phyloP scores from a whole-genome alignment of 2,888 invertebrate genomes.

The Ptychoptera albimana region DNA sequence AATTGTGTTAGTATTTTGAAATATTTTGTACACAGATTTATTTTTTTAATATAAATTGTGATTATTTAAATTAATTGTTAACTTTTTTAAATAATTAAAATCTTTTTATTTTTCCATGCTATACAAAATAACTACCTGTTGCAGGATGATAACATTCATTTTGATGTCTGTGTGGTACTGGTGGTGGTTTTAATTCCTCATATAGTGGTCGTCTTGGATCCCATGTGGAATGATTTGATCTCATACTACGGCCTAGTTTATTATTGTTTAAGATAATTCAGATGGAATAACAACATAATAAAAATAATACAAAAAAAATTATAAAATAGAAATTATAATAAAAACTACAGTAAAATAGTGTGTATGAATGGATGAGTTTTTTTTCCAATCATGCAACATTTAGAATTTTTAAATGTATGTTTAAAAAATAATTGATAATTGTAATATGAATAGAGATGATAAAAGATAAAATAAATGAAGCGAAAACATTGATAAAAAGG shows the following conservation, averaged over 20 bases:
- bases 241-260: constrained; percentile 28
- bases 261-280: background rate
- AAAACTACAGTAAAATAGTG: background rate
- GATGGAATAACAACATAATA: constrained; percentile 5
- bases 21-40: too few species aligned
- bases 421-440: background rate
- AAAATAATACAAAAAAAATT: constrained; percentile 4
- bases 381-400: background rate
- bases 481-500: background rate
- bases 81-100: too few species aligned
- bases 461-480: background rate
- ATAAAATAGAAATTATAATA: constrained; percentile 1
- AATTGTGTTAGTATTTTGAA: too few species aligned
- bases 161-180: constrained; percentile 32
- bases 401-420: background rate
- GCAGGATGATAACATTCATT: constrained; percentile 26
- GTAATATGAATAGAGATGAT: background rate
- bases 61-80: too few species aligned
- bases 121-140: constrained; percentile 22
- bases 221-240: constrained; percentile 60
- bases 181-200: constrained; percentile 66
- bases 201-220: constrained; percentile 79
- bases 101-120: too few species aligned
- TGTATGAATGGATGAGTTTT: background rate
- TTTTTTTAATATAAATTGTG: too few species aligned